Conservation (phyloP, 2,888 invertebrate species). For the Phyto melanocephala region DNA sequence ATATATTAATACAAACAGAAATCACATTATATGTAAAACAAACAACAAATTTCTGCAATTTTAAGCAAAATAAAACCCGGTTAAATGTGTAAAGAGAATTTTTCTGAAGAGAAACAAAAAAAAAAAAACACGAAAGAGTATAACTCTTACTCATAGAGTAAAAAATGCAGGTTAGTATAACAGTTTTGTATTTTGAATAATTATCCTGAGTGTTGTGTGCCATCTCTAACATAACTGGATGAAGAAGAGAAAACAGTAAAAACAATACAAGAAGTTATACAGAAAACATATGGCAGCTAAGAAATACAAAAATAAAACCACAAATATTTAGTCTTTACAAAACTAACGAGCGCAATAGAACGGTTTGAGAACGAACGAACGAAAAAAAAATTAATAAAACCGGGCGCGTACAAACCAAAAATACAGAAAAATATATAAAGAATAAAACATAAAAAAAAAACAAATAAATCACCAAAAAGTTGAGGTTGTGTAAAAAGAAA, state of each 20-base stretch:
- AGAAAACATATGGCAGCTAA: conserved; percentile 36
- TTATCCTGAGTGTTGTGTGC: conserved; percentile 37
- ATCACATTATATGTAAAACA: too few relatives aligned
- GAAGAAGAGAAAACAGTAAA: conserved; percentile 37
- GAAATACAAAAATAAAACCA: conserved; percentile 32
- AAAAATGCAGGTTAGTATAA: conserved; percentile 29
- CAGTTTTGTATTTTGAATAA: conserved; percentile 41
- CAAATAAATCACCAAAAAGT: conserved; percentile 13
- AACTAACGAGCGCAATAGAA: conserved; percentile 59
- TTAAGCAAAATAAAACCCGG: conserved; percentile 7
- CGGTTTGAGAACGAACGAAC: conserved; percentile 26
- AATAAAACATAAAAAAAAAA: background rate
- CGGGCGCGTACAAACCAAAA: conserved; percentile 52
- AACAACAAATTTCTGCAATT: background rate
- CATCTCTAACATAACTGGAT: conserved; percentile 22
- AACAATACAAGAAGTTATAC: background rate
- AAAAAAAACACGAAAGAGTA: background rate
- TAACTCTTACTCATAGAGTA: background rate
- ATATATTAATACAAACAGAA: too few relatives aligned
- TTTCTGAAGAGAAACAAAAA: background rate
- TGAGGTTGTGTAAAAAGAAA: conserved; percentile 13
- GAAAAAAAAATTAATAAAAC: conserved; percentile 28
- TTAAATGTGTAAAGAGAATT: conserved; percentile 12
- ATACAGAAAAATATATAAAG: background rate
- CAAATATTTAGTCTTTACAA: conserved; percentile 54